Percentiles rank a stretch among this genome's conserved stretches.
Conservation (phyloP, 2,888 invertebrate species). For the Melinaea menophilus region DNA sequence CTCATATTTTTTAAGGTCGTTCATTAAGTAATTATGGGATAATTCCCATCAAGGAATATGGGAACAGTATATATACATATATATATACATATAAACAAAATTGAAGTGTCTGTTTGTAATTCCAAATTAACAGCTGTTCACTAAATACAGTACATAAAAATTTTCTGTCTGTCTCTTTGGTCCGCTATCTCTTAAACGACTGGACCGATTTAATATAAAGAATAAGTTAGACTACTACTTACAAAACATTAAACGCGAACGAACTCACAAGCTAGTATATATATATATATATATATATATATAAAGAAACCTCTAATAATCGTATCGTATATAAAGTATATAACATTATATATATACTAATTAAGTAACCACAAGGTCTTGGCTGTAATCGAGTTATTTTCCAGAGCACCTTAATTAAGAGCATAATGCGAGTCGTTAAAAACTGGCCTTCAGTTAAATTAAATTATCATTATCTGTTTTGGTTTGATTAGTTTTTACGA, state of each 20-base stretch:
- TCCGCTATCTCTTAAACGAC: no score
- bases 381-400: conserved; percentile 36
- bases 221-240: no score
- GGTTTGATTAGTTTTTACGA: not conserved
- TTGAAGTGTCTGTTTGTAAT: no score
- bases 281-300: not conserved
- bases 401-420: conserved; percentile 42
- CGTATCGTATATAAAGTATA: no score
- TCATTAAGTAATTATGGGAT: conserved; percentile 1
- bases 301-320: no score
- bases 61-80: not conserved
- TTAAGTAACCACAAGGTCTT: conserved; percentile 40
- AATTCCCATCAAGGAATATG: not conserved
- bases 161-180: no score
- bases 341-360: conserved; percentile 22
- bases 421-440: conserved; percentile 48
- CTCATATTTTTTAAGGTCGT: conserved; percentile 29
- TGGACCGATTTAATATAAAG: no score
- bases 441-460: conserved; percentile 12
- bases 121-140: no score
- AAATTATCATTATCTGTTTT: not conserved
- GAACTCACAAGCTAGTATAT: no score
- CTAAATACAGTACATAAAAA: no score
- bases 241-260: no score
- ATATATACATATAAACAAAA: not conserved